Conservation (phyloP, 2,797 vertebrate species). For the Salmo trutta region DNA sequence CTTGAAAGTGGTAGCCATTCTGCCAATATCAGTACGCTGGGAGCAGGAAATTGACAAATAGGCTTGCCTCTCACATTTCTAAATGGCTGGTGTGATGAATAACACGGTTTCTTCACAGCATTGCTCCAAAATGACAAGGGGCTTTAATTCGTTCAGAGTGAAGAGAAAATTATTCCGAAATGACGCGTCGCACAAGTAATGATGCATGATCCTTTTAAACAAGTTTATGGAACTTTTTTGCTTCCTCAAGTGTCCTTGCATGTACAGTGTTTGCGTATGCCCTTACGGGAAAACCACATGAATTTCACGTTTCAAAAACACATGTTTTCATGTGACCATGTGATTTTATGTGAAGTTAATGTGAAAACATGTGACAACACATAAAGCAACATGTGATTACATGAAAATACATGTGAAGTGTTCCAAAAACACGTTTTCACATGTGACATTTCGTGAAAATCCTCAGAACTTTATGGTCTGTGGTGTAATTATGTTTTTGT, state of each 20-base stretch:
- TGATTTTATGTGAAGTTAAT: too few species aligned
- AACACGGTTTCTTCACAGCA: background rate
- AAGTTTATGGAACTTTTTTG: background rate
- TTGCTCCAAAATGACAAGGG: background rate
- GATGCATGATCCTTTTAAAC: background rate
- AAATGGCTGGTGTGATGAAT: background rate
- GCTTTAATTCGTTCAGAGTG: background rate
- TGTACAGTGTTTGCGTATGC: background rate
- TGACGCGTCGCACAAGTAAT: background rate
- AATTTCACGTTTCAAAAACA: too few species aligned
- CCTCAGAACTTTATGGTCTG: too few species aligned
- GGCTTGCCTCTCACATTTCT: slow-evolving; percentile 25
- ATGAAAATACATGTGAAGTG: too few species aligned
- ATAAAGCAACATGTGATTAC: too few species aligned
- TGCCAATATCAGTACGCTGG: background rate
- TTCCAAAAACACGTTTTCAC: too few species aligned
- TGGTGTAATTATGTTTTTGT: too few species aligned
- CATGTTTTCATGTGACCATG: too few species aligned
- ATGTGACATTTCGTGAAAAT: too few species aligned
- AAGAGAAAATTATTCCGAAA: background rate
- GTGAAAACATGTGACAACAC: too few species aligned
- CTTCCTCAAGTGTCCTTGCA: background rate
- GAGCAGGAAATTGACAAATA: slow-evolving; percentile 35
- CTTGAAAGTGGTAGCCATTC: slow-evolving; percentile 44
- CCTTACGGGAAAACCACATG: too few species aligned